Conservation (phyloP, 2,797 vertebrate species). For the Spinus olivaceus region DNA sequence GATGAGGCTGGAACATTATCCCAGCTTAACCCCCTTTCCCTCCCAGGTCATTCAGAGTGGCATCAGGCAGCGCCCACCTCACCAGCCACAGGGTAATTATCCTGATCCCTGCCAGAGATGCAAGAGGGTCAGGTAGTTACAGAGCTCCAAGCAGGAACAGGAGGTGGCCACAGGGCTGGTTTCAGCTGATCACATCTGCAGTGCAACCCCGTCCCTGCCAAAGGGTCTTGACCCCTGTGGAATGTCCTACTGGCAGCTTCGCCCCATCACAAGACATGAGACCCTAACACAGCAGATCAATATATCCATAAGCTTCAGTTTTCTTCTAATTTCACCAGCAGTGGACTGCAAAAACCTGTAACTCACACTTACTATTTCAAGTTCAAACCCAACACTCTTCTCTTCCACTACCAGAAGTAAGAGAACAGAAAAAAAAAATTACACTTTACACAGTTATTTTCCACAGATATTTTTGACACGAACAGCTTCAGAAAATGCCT, state of each 20-base stretch:
- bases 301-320: background rate
- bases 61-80: background rate
- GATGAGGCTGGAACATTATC: conserved; percentile 5
- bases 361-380: background rate
- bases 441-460: background rate
- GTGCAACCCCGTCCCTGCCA: background rate
- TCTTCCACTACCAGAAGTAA: background rate
- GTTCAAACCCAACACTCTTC: background rate
- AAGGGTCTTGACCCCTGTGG: background rate
- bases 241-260: background rate
- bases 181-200: background rate
- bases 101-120: background rate
- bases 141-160: background rate
- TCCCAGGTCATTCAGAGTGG: rapidly evolving
- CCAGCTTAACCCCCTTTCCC: conserved; percentile 42
- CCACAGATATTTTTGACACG: background rate
- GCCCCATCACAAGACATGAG: rapidly evolving
- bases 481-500: background rate
- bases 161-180: background rate
- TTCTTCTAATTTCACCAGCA: background rate
- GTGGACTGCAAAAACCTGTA: background rate
- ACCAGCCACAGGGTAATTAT: background rate
- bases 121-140: background rate
- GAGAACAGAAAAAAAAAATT: background rate
- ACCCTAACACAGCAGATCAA: background rate